These are phyloP conservation scores for Allygus modestus DNA, from an alignment of 2,888 invertebrate species.

Conservation along the genomic window DNA sequence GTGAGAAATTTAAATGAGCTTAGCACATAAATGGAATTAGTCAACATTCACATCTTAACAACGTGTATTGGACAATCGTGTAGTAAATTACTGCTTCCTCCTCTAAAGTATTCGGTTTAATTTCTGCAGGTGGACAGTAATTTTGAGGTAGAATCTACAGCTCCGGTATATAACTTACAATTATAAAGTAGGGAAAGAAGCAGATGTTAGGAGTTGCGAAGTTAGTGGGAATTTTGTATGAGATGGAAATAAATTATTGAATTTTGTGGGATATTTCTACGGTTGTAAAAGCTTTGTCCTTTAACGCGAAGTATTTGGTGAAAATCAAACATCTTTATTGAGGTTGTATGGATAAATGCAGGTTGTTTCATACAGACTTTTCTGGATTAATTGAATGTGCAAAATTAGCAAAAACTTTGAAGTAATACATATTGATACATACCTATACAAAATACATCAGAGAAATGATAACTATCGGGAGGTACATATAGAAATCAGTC, in stretches of 20 bases:
- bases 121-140: not conserved
- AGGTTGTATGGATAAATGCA: too few species aligned
- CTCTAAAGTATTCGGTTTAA: slow-evolving; percentile 9
- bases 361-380: too few species aligned
- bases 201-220: not conserved
- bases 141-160: not conserved
- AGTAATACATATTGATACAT: too few species aligned
- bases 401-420: too few species aligned
- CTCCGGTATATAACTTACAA: slow-evolving; percentile 8
- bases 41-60: slow-evolving; percentile 28
- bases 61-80: not conserved
- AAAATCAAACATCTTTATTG: too few species aligned
- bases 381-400: too few species aligned
- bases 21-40: slow-evolving; percentile 24
- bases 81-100: not conserved
- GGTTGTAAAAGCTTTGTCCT: too few species aligned
- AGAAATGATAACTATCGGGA: too few species aligned
- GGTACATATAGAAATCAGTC: too few species aligned
- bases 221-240: not conserved
- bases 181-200: not conserved
- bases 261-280: too few species aligned
- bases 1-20: not conserved
- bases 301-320: too few species aligned
- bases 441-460: too few species aligned
- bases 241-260: not conserved